These are phyloP conservation scores for Sarcophaga subvicina DNA, from an alignment of 2,888 invertebrate species.

Conservation along the genomic window DNA sequence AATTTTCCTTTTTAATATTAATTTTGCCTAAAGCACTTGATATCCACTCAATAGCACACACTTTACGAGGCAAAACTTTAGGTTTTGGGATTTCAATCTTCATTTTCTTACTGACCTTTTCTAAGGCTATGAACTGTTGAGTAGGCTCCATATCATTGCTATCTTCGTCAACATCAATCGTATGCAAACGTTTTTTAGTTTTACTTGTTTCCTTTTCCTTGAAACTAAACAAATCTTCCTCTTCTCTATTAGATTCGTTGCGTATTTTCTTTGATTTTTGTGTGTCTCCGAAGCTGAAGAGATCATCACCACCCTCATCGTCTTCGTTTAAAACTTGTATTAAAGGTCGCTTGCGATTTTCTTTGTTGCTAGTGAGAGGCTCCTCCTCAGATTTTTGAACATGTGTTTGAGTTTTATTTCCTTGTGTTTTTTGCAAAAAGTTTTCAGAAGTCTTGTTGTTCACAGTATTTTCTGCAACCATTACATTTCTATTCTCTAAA, in stretches of 20 bases:
- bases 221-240: slow-evolving; percentile 72
- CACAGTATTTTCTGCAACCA: neutral
- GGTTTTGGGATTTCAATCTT: slow-evolving; percentile 68
- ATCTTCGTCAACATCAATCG: slow-evolving; percentile 47
- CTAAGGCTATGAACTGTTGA: slow-evolving; percentile 68
- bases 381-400: slow-evolving; percentile 3
- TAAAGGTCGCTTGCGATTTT: slow-evolving; percentile 73
- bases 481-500: neutral
- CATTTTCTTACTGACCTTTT: slow-evolving; percentile 61
- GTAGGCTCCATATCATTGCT: slow-evolving; percentile 70
- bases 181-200: slow-evolving; percentile 12
- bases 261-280: slow-evolving; percentile 62
- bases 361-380: slow-evolving; percentile 21
- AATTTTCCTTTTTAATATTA: slow-evolving; percentile 70
- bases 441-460: neutral
- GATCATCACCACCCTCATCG: slow-evolving; percentile 74
- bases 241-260: slow-evolving; percentile 50
- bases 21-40: slow-evolving; percentile 74
- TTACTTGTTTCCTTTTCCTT: slow-evolving; percentile 42
- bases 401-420: slow-evolving; percentile 39
- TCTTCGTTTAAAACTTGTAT: slow-evolving; percentile 75
- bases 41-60: slow-evolving; percentile 77
- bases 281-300: slow-evolving; percentile 75
- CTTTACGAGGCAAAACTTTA: slow-evolving; percentile 71
- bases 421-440: slow-evolving; percentile 52